Evolutionary conservation across 2,797 vertebrate species (phyloP), one percentile per base, ranked within the genome.

Genomic region (Danio aesculapii): DNA sequence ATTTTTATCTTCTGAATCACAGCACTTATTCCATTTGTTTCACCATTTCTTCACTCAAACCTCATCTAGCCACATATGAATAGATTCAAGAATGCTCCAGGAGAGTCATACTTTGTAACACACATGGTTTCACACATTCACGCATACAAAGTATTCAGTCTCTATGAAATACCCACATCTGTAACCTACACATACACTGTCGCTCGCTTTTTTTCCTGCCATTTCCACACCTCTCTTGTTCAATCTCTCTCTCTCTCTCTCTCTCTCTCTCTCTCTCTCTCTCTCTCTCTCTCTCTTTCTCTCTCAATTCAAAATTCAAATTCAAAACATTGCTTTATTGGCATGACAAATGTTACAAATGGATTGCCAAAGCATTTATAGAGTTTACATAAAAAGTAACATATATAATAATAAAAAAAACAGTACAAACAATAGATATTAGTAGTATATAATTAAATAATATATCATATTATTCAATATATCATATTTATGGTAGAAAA

Each of bases 51-150:
- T 47, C 49, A 17, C 59, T 76, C 57, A 67, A 49, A 81, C 16
- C 49, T 63, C 14, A 44, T 68, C 30, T 63, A 39, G n/a, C 72
- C 46, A 44, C 43, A 14, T 52, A 67, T 63, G 70, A 79, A 83
- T 79, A 9, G 43, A 75, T 69, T 62, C 16, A 67, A 67, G 59
- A 62, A 69, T 75, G 44, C 64, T 83, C 72, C 70, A 61, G 67
- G 66, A 84, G 82, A 84, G 63, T 75, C 79, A 72, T 19, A 49
- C 64, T 69, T 77, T 46, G 30, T 75, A 66, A 74, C 73, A 55
- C 1, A 9, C 72, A 76, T 39, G 53, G 66, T 64, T 68, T 73
- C 64, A 82, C 79, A 74, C 66, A 59, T 8, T 41, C 14, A 59
- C 3, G 11, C 64, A 61, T 61, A 19, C 19, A 59, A 49, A 77